Percentiles rank a stretch among this genome's conserved stretches.
Evolutionary conservation across 2,797 vertebrate species (phyloP).

Genomic region (Loris lydekkerianus): DNA sequence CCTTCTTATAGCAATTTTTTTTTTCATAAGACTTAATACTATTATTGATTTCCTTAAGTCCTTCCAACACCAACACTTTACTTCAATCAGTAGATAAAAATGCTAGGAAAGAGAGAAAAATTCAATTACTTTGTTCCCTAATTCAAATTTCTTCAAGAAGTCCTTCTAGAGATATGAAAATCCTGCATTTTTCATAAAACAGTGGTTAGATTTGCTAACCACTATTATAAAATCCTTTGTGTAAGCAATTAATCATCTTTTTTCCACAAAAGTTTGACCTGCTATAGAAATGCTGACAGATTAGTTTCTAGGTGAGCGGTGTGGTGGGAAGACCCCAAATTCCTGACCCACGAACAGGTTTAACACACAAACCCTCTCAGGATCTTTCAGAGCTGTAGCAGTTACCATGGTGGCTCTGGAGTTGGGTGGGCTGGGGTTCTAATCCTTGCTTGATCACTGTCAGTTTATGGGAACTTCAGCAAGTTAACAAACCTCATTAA

Average conservation of each 20-base stretch:
- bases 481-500: background rate
- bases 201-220: slow-evolving; percentile 61
- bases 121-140: slow-evolving; percentile 81
- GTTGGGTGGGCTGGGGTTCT: background rate
- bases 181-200: slow-evolving; percentile 59
- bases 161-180: slow-evolving; percentile 76
- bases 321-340: background rate
- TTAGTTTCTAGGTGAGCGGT: accelerated
- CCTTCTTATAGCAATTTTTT: slow-evolving; percentile 20
- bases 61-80: slow-evolving; percentile 69
- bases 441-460: background rate
- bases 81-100: slow-evolving; percentile 87
- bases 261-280: slow-evolving; percentile 35
- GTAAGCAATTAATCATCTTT: slow-evolving; percentile 81
- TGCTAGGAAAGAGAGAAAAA: slow-evolving; percentile 85
- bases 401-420: background rate
- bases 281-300: background rate
- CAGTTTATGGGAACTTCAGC: background rate
- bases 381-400: background rate
- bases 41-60: slow-evolving; percentile 84
- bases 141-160: slow-evolving; percentile 81
- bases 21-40: slow-evolving; percentile 81
- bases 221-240: too few relatives aligned
- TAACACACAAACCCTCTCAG: accelerated
- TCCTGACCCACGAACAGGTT: background rate